A percentile compares a stretch with the other conserved stretches of the same genome.
Evolutionary conservation across 2,888 invertebrate species (phyloP).

Genomic region (Chymomyza fuscimana): DNA sequence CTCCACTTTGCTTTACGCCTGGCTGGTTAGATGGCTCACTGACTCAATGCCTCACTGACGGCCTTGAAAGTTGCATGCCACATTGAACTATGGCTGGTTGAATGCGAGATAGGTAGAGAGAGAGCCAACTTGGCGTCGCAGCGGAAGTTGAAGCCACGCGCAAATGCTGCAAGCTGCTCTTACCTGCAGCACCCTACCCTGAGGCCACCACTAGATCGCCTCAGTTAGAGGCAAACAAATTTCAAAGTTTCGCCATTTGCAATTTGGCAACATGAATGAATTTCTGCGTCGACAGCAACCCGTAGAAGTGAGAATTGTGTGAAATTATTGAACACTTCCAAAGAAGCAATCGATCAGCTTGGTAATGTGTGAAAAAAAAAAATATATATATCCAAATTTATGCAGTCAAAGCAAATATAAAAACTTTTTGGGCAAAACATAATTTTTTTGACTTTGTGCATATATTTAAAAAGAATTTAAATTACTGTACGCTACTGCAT

Average conservation of each 20-base stretch:
- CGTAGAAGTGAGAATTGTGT: not conserved
- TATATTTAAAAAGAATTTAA: not conserved
- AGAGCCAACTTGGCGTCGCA: slow-evolving; percentile 40
- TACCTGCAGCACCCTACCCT: not conserved
- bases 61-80: slow-evolving; percentile 61
- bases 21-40: slow-evolving; percentile 7
- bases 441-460: not conserved
- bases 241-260: not conserved
- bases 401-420: not conserved
- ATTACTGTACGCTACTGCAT: no score
- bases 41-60: slow-evolving; percentile 32
- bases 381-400: not conserved
- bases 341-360: not conserved
- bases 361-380: not conserved
- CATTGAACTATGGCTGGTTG: slow-evolving; percentile 3
- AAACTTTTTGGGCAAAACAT: not conserved
- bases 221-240: not conserved
- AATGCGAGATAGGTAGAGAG: no score
- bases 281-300: not conserved
- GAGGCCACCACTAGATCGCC: not conserved
- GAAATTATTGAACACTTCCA: not conserved
- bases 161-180: slow-evolving; percentile 13
- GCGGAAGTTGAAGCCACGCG: slow-evolving; percentile 47
- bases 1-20: slow-evolving; percentile 20
- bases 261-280: not conserved